Evolutionary conservation across 2,113 vertebrate species (phyloP).

Genomic region (Sakesphorus luctuosus): DNA sequence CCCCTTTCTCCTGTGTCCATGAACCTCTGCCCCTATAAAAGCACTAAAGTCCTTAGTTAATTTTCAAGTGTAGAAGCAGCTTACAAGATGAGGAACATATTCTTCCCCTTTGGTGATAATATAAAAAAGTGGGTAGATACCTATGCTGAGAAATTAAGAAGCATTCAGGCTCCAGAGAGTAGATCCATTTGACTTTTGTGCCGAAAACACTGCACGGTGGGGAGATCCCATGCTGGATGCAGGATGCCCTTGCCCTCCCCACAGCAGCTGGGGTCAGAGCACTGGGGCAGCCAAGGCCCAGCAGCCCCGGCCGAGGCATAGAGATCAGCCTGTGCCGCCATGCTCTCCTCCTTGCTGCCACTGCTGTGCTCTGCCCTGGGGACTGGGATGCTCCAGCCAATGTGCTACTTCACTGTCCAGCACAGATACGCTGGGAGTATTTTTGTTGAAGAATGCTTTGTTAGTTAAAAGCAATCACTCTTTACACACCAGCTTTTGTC

Average conservation of each 20-base stretch:
- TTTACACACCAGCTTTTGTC: conserved; percentile 13
- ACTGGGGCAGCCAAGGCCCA: background rate
- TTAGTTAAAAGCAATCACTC: background rate
- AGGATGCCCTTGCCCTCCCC: background rate
- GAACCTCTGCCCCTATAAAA: conserved; percentile 51
- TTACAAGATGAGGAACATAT: background rate
- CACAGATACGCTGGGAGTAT: background rate
- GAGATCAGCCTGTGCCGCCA: background rate
- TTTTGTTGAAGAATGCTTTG: background rate
- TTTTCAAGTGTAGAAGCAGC: conserved; percentile 32
- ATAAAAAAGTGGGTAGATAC: background rate
- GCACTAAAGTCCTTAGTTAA: conserved; percentile 40
- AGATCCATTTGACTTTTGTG: background rate
- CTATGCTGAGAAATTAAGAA: background rate
- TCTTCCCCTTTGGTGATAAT: background rate
- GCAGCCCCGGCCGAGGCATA: background rate
- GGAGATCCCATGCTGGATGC: background rate
- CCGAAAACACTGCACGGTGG: background rate
- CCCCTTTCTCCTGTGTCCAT: conserved; percentile 9
- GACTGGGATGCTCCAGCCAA: accelerated
- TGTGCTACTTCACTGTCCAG: accelerated
- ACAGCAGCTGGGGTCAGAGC: background rate
- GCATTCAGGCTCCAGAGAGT: background rate
- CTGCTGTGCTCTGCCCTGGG: background rate
- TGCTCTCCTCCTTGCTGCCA: background rate